Conservation (phyloP, 2,888 invertebrate genomes). For the Zeuzera pyrina region DNA sequence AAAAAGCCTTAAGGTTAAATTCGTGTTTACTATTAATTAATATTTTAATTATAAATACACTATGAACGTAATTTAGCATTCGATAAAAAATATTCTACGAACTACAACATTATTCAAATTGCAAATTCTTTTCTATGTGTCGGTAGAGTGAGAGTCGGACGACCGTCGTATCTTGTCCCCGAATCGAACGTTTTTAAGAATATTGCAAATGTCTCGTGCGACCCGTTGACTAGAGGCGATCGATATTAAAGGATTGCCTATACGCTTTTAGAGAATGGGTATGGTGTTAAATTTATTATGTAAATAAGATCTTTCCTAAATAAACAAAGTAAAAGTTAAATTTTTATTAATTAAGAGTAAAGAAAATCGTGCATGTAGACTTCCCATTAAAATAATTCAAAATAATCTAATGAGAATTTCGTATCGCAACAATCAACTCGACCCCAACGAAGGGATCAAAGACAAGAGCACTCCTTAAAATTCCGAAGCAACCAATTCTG, state of each 20-base stretch:
- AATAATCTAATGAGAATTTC: neutral
- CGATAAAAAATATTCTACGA: neutral
- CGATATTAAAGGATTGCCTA: constrained; percentile 51
- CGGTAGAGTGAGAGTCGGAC: constrained; percentile 11
- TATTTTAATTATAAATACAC: too few species aligned
- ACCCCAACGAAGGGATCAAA: constrained; percentile 30
- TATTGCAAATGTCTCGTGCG: constrained; percentile 50
- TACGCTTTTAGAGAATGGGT: constrained; percentile 35
- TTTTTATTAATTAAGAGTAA: neutral
- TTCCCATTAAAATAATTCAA: neutral
- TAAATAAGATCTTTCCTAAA: constrained; percentile 7
- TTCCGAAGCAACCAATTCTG: constrained; percentile 25
- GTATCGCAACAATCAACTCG: neutral
- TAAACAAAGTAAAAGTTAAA: neutral
- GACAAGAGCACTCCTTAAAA: constrained; percentile 33
- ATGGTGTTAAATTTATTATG: constrained; percentile 21
- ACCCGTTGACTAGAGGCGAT: constrained; percentile 40
- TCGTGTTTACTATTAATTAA: too few species aligned
- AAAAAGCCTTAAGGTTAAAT: too few species aligned
- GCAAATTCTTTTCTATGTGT: constrained; percentile 37
- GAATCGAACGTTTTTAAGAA: constrained; percentile 52
- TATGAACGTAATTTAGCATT: constrained; percentile 3
- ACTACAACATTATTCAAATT: constrained; percentile 29
- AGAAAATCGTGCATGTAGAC: neutral
- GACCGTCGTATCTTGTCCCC: constrained; percentile 26